Conservation (phyloP, 2,888 invertebrate genomes). For the Marasmarcha lunaedactyla region DNA sequence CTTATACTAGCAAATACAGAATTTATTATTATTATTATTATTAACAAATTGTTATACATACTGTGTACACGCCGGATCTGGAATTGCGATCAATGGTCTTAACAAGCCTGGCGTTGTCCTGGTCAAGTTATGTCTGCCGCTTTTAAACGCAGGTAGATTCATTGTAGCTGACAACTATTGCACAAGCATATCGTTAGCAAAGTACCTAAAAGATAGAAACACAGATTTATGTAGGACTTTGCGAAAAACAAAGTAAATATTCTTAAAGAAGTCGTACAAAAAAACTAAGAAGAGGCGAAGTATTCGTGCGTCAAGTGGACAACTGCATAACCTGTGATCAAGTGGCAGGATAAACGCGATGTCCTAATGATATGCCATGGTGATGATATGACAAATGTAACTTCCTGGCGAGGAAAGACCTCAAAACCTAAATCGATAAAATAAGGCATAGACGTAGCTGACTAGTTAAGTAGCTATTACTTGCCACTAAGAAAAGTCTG, state of each 20-base stretch:
- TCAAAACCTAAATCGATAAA: slow-evolving; percentile 3
- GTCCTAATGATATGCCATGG: slow-evolving; percentile 2
- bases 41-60: too few relatives aligned
- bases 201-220: slow-evolving; percentile 10
- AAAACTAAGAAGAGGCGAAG: slow-evolving; percentile 2
- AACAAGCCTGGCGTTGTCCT: slow-evolving; percentile 12
- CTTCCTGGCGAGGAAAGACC: slow-evolving; percentile 8
- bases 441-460: slow-evolving; percentile 8
- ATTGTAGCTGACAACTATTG: slow-evolving; percentile 8
- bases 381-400: slow-evolving; percentile 5
- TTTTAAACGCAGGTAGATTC: slow-evolving; percentile 11
- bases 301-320: slow-evolving; percentile 1
- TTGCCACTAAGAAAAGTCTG: slow-evolving; percentile 1
- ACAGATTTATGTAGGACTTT: slow-evolving; percentile 9
- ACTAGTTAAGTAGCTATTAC: slow-evolving; percentile 7
- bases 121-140: slow-evolving; percentile 12
- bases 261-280: slow-evolving; percentile 8
- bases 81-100: slow-evolving; percentile 9
- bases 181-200: slow-evolving; percentile 8
- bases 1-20: too few relatives aligned
- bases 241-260: slow-evolving; percentile 8
- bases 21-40: too few relatives aligned
- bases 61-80: slow-evolving; percentile 10
- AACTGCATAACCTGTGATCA: slow-evolving; percentile 5
- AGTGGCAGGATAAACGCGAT: slow-evolving; percentile 4